A percentile compares a stretch with the other conserved stretches of the same genome.
phyloP scores from a whole-genome alignment of 2,888 invertebrate species.

The Lithophane ornitopus region DNA sequence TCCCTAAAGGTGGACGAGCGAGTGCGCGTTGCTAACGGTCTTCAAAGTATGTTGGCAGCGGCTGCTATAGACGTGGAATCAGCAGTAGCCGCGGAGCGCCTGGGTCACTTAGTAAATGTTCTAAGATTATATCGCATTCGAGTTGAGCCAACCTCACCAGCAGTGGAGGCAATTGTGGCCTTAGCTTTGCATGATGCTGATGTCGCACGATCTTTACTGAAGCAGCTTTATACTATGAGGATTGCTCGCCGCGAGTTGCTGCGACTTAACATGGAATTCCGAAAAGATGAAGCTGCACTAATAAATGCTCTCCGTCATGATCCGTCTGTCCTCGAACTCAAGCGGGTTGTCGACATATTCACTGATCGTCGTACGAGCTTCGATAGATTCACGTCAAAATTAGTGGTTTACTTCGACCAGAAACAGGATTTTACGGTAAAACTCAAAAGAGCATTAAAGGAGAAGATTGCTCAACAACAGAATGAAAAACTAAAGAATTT shows the following conservation, averaged over 20 bases:
- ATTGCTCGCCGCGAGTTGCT: conserved; percentile 49
- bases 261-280: conserved; percentile 42
- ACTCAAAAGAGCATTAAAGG: conserved; percentile 58
- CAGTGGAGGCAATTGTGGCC: conserved; percentile 67
- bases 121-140: conserved; percentile 70
- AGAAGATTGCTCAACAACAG: conserved; percentile 28
- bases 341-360: conserved; percentile 61
- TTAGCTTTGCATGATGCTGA: conserved; percentile 66
- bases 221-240: conserved; percentile 32
- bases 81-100: conserved; percentile 47
- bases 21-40: conserved; percentile 58
- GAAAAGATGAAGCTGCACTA: conserved; percentile 38
- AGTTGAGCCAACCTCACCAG: conserved; percentile 64
- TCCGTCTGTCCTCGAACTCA: conserved; percentile 27
- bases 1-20: conserved; percentile 72
- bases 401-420: conserved; percentile 78
- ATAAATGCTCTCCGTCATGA: conserved; percentile 51
- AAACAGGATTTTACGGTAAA: conserved; percentile 71
- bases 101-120: conserved; percentile 70
- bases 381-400: conserved; percentile 72
- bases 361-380: conserved; percentile 55
- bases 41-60: conserved; percentile 68
- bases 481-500: conserved; percentile 35
- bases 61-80: conserved; percentile 61
- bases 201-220: conserved; percentile 41